phyloP scores from a whole-genome alignment of 2,113 vertebrate genomes.

The Malurus melanocephalus region DNA sequence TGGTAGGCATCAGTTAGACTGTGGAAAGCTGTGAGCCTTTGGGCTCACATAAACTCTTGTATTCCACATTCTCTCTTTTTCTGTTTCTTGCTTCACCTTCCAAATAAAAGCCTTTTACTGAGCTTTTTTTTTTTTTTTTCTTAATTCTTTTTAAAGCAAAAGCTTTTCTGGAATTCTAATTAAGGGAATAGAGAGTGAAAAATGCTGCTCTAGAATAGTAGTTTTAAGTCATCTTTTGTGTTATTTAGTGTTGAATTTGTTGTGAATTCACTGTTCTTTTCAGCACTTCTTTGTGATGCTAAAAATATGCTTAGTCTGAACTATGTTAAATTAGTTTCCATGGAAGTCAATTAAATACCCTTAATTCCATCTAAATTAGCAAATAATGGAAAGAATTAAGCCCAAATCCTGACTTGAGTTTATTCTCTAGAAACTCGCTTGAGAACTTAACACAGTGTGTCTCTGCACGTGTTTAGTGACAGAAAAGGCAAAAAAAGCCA shows the following conservation, averaged over 20 bases:
- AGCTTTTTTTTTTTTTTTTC: neutral
- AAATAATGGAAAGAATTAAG: neutral
- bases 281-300: neutral
- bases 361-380: constrained; percentile 7
- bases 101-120: neutral
- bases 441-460: neutral
- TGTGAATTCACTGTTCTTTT: neutral
- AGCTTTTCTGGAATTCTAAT: neutral
- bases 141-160: neutral
- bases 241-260: constrained; percentile 2
- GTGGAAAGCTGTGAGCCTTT: neutral
- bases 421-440: neutral
- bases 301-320: neutral
- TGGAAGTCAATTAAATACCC: constrained; percentile 38
- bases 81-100: neutral
- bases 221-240: neutral
- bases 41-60: neutral
- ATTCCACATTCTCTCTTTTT: neutral
- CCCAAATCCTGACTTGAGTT: neutral
- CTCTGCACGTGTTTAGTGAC: neutral
- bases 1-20: neutral
- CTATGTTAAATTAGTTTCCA: constrained; percentile 20
- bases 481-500: neutral
- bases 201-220: neutral
- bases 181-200: neutral